phyloP scores from a whole-genome alignment of 2,113 vertebrate genomes.

The Bambusicola thoracicus region DNA sequence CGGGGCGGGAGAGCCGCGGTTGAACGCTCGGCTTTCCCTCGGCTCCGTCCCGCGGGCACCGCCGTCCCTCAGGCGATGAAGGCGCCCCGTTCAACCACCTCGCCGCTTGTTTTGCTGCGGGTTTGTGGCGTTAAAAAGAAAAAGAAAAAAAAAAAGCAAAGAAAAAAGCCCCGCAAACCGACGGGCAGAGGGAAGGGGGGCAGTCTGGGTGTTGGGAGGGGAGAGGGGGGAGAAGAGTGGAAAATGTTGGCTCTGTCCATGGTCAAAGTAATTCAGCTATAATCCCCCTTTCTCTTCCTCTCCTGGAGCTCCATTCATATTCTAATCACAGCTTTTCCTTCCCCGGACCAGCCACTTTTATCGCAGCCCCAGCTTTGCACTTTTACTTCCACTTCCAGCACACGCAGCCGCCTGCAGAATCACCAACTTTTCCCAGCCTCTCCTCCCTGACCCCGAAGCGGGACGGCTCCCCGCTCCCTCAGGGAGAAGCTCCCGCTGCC shows the following conservation, averaged over 20 bases:
- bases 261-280: constrained; percentile 95
- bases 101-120: constrained; percentile 26
- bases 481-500: neutral
- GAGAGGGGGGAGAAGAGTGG: constrained; percentile 51
- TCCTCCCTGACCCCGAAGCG: neutral
- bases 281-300: constrained; percentile 97
- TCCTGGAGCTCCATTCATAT: constrained; percentile 98
- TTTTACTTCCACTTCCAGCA: constrained; percentile 86
- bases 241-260: constrained; percentile 89
- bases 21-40: too few relatives aligned
- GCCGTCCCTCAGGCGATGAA: neutral
- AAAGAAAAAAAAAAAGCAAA: too few relatives aligned
- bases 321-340: constrained; percentile 99
- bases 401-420: constrained; percentile 63
- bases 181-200: neutral
- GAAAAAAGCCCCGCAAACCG: too few relatives aligned
- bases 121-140: too few relatives aligned
- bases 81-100: neutral
- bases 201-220: constrained; percentile 49
- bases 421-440: constrained; percentile 48
- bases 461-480: neutral
- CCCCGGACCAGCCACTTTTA: constrained; percentile 94
- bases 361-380: constrained; percentile 91
- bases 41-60: too few relatives aligned
- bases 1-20: too few relatives aligned